Evolutionary conservation across 2,797 vertebrate species (phyloP).

Genomic region (Argentina silus): DNA sequence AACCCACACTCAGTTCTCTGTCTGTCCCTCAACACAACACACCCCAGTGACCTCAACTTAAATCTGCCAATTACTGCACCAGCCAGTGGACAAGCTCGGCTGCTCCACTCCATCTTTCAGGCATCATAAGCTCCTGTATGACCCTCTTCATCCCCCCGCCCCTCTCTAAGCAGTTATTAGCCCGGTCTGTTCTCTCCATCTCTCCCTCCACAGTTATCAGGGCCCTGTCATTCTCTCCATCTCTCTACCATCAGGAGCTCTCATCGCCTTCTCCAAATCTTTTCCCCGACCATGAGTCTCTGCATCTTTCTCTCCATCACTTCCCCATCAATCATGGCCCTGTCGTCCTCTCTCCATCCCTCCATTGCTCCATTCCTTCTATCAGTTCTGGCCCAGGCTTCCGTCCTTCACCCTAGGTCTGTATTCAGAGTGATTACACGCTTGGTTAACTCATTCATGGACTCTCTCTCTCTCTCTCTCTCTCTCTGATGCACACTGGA

Average conservation of each 20-base stretch:
- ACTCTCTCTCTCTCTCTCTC: slow-evolving; percentile 20
- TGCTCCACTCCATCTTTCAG: too few relatives aligned
- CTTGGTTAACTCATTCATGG: slow-evolving; percentile 66
- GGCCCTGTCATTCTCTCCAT: neutral
- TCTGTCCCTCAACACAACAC: too few relatives aligned
- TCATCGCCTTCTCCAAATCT: slow-evolving; percentile 9
- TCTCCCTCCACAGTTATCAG: neutral
- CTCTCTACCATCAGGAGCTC: neutral
- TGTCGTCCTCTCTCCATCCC: neutral
- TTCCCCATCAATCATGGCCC: neutral
- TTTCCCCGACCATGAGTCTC: neutral
- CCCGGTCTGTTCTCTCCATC: neutral
- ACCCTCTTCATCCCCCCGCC: too few relatives aligned
- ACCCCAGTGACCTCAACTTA: neutral
- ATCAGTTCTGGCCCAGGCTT: slow-evolving; percentile 17
- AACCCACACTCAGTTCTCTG: too few relatives aligned
- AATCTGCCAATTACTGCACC: too few relatives aligned
- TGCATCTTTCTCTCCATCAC: slow-evolving; percentile 1
- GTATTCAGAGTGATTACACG: slow-evolving; percentile 63
- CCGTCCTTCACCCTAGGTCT: slow-evolving; percentile 50
- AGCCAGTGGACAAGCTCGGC: too few relatives aligned
- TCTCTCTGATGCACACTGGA: slow-evolving; percentile 44
- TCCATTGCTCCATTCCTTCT: slow-evolving; percentile 13
- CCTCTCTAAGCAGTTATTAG: too few relatives aligned
- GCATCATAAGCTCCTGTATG: too few relatives aligned